phyloP scores from a whole-genome alignment of 2,888 invertebrate species.

The Petrophora chlorosata region DNA sequence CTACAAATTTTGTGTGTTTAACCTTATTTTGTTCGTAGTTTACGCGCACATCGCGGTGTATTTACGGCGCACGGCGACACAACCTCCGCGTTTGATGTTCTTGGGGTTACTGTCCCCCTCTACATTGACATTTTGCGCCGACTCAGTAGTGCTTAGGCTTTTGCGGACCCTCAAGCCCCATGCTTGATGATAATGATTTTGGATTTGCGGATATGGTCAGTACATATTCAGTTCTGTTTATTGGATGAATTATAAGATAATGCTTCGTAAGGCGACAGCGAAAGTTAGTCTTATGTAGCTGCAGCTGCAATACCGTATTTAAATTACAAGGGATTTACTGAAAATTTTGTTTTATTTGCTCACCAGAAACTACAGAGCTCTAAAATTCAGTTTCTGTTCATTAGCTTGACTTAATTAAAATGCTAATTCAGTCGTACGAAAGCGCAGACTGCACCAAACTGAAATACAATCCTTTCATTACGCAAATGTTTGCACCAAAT shows the following conservation, averaged over 20 bases:
- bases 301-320: neutral
- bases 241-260: neutral
- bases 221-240: conserved; percentile 28
- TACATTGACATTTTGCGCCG: conserved; percentile 78
- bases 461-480: neutral
- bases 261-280: neutral
- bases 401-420: neutral
- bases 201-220: conserved; percentile 40
- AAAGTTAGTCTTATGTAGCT: neutral
- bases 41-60: conserved; percentile 70
- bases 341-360: too few relatives aligned
- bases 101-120: conserved; percentile 77
- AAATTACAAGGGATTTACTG: neutral
- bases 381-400: neutral
- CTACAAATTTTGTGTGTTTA: conserved; percentile 17
- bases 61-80: conserved; percentile 59
- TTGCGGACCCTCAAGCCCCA: conserved; percentile 51
- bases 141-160: conserved; percentile 69
- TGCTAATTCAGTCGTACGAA: too few relatives aligned
- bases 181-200: conserved; percentile 59
- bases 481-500: too few relatives aligned
- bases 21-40: conserved; percentile 50
- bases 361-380: too few relatives aligned
- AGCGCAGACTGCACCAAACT: neutral
- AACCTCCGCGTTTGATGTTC: conserved; percentile 62